A percentile compares a stretch with the other conserved stretches of the same genome.
Conservation (phyloP, 2,797 vertebrate genomes). For the Mareca penelope region DNA sequence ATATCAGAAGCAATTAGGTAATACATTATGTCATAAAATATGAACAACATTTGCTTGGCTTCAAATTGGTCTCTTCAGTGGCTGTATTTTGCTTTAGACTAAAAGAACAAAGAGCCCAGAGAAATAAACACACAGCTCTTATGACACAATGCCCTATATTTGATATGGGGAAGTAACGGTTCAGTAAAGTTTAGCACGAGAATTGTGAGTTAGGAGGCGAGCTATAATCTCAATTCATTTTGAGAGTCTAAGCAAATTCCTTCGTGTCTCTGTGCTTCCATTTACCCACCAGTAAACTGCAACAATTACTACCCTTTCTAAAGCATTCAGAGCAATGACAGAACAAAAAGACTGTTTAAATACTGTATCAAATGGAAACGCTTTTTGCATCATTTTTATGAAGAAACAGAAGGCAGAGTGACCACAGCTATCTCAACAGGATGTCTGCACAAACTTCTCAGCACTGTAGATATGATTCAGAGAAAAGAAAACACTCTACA, state of each 20-base stretch:
- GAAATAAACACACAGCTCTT: slow-evolving; percentile 13
- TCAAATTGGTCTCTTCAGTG: not conserved
- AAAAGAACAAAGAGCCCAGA: not conserved
- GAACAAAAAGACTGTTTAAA: not conserved
- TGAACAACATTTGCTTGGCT: slow-evolving; percentile 15
- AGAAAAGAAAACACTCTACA: not conserved
- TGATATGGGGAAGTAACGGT: not conserved
- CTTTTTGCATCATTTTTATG: not conserved
- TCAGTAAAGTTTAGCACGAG: not conserved
- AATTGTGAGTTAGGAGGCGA: not conserved
- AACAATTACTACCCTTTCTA: not conserved
- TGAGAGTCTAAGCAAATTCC: not conserved
- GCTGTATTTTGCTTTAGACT: not conserved
- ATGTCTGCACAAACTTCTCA: not conserved
- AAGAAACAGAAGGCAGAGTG: not conserved
- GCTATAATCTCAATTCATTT: not conserved
- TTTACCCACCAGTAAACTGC: not conserved
- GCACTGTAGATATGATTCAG: fast-evolving
- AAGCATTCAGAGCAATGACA: not conserved
- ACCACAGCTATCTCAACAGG: not conserved
- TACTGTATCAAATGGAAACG: not conserved
- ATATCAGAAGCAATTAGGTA: slow-evolving; percentile 25
- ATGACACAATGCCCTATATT: not conserved
- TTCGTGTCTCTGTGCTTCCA: not conserved
- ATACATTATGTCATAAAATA: slow-evolving; percentile 18